phyloP scores from a whole-genome alignment of 2,888 invertebrate species.

The Hemistola chrysoprasaria region DNA sequence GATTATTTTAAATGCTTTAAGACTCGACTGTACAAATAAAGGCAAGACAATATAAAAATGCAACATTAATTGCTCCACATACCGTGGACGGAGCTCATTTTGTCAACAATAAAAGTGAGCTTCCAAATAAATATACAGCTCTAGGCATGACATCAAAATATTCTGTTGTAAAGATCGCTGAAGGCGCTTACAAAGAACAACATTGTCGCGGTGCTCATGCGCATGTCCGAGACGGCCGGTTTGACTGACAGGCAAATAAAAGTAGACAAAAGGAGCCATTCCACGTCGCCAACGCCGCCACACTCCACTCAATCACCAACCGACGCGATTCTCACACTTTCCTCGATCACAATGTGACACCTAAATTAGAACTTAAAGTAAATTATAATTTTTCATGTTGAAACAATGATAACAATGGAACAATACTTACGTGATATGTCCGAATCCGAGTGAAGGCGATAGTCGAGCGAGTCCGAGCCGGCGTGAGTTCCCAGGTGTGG shows the following conservation, averaged over 20 bases:
- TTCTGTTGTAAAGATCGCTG: conserved; percentile 64
- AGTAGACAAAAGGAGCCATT: conserved; percentile 58
- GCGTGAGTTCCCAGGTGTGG: conserved; percentile 69
- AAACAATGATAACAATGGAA: conserved; percentile 41
- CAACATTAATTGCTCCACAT: conserved; percentile 42
- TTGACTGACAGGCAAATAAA: conserved; percentile 78
- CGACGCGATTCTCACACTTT: conserved; percentile 60
- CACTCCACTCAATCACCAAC: conserved; percentile 23
- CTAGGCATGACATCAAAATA: conserved; percentile 76
- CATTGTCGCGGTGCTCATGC: conserved; percentile 65
- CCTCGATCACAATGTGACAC: conserved; percentile 35
- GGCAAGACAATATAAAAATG: conserved; percentile 34
- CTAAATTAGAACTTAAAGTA: conserved; percentile 34
- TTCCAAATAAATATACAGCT: conserved; percentile 62
- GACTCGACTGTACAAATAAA: conserved; percentile 31
- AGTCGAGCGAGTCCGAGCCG: conserved; percentile 58
- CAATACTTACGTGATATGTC: conserved; percentile 45
- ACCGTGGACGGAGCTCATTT: conserved; percentile 29
- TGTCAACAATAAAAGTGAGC: conserved; percentile 39
- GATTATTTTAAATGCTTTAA: conserved; percentile 32
- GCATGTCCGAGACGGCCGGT: conserved; percentile 55
- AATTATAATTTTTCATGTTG: conserved; percentile 35
- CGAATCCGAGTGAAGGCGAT: conserved; percentile 37
- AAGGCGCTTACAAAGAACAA: conserved; percentile 64
- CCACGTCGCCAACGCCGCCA: conserved; percentile 31